These are phyloP conservation scores for Araneus ventricosus DNA, from an alignment of 1,140 invertebrate species.

Conservation along the genomic window DNA sequence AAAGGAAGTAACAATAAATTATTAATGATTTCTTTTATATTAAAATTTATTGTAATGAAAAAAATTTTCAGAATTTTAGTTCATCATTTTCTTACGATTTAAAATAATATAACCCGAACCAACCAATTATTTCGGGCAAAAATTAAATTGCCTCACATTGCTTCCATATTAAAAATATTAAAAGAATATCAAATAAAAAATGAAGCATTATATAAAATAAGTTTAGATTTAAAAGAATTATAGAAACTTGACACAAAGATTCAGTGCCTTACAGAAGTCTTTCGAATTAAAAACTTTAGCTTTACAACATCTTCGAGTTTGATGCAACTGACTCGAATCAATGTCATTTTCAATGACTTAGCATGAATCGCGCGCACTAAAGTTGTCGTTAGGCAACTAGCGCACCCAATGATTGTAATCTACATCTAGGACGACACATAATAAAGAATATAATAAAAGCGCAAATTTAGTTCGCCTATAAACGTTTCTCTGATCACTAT, in stretches of 20 bases:
- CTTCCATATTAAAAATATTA: too few relatives aligned
- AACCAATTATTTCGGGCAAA: too few relatives aligned
- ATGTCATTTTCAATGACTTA: conserved; percentile 19
- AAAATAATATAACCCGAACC: too few relatives aligned
- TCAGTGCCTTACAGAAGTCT: not conserved
- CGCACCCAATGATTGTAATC: not conserved
- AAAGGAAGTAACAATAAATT: too few relatives aligned
- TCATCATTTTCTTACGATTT: too few relatives aligned
- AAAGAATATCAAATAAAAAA: not conserved
- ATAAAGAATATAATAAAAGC: conserved; percentile 62
- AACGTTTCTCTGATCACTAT: conserved; percentile 7
- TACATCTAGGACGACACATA: conserved; percentile 43
- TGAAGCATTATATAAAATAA: too few relatives aligned
- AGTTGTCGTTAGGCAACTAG: conserved; percentile 35
- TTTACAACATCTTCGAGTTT: not conserved
- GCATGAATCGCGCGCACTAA: not conserved
- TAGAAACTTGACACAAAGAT: too few relatives aligned
- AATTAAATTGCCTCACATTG: too few relatives aligned
- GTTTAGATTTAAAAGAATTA: too few relatives aligned
- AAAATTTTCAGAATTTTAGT: too few relatives aligned
- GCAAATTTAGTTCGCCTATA: conserved; percentile 42
- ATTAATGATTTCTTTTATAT: too few relatives aligned
- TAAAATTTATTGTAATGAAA: too few relatives aligned
- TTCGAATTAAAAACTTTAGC: conserved; percentile 31
- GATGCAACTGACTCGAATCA: not conserved